phyloP scores from a whole-genome alignment of 2,113 vertebrate genomes.

The Malurus elegans region DNA sequence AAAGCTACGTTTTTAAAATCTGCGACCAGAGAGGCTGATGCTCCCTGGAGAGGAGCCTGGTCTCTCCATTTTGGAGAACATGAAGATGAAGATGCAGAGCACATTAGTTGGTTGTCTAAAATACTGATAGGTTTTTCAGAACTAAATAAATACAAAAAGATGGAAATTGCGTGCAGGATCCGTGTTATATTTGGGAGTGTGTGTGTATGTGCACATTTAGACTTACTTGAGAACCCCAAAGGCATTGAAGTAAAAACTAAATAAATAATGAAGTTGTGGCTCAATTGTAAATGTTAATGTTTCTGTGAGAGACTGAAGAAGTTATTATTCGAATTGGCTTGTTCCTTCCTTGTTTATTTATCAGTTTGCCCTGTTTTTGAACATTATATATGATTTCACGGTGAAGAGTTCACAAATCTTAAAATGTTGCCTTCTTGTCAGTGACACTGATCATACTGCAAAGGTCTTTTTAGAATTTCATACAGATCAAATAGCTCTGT shows the following conservation, averaged over 20 bases:
- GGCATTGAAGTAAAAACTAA: background rate
- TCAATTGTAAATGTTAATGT: conserved; percentile 8
- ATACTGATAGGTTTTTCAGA: background rate
- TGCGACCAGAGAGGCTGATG: background rate
- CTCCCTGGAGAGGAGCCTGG: background rate
- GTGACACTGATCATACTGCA: conserved; percentile 16
- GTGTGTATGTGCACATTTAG: background rate
- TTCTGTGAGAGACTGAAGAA: background rate
- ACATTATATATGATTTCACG: background rate
- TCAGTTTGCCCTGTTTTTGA: conserved; percentile 23
- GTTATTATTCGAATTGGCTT: background rate
- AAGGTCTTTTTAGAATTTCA: conserved; percentile 45
- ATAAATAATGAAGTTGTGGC: conserved; percentile 12
- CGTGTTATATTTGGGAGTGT: background rate
- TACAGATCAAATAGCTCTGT: conserved; percentile 34
- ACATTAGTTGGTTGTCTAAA: background rate
- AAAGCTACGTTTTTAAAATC: background rate
- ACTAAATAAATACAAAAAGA: background rate
- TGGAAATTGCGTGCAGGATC: background rate
- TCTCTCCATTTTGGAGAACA: background rate
- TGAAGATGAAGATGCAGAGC: background rate
- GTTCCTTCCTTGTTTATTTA: background rate
- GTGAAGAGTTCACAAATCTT: conserved; percentile 46
- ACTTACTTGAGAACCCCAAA: background rate
- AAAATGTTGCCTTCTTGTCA: conserved; percentile 16